These are phyloP conservation scores for Malacosoma neustria DNA, from an alignment of 2,888 invertebrate species.

Conservation along the genomic window DNA sequence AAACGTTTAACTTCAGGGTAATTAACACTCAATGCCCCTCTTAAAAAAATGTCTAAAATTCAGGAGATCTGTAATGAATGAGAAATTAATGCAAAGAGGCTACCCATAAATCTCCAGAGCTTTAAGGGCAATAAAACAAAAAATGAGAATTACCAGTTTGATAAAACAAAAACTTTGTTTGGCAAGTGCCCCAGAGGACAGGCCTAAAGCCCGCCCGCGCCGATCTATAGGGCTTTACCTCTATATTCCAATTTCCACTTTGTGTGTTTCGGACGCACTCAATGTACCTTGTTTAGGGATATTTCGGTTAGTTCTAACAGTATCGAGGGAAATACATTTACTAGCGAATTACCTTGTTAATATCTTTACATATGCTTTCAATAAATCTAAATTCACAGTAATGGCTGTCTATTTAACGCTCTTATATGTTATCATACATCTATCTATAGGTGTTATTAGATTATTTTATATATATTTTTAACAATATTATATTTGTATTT, in stretches of 20 bases:
- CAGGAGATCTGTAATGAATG: conserved; percentile 63
- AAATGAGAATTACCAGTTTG: conserved; percentile 66
- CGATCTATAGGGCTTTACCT: conserved; percentile 23
- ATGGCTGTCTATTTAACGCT: too few relatives aligned
- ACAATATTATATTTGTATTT: too few relatives aligned
- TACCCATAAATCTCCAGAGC: conserved; percentile 61
- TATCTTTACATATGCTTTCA: too few relatives aligned
- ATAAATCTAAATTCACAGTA: too few relatives aligned
- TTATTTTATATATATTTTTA: too few relatives aligned
- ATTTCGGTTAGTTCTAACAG: conserved; percentile 5
- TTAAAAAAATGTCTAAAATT: conserved; percentile 45
- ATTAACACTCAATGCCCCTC: conserved; percentile 38
- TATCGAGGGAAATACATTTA: background rate
- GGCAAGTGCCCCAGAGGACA: conserved; percentile 53
- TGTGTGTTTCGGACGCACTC: conserved; percentile 25
- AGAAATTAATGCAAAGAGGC: conserved; percentile 68
- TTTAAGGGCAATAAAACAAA: conserved; percentile 64
- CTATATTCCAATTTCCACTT: conserved; percentile 38
- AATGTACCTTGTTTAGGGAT: conserved; percentile 14
- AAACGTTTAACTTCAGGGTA: conserved; percentile 31
- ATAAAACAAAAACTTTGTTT: conserved; percentile 67
- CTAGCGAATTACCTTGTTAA: too few relatives aligned
- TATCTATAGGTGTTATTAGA: too few relatives aligned
- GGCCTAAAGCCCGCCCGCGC: conserved; percentile 27
- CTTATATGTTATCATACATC: too few relatives aligned